These are phyloP conservation scores for Onychomys torridus DNA, from an alignment of 2,797 vertebrate species.

Conservation along the genomic window DNA sequence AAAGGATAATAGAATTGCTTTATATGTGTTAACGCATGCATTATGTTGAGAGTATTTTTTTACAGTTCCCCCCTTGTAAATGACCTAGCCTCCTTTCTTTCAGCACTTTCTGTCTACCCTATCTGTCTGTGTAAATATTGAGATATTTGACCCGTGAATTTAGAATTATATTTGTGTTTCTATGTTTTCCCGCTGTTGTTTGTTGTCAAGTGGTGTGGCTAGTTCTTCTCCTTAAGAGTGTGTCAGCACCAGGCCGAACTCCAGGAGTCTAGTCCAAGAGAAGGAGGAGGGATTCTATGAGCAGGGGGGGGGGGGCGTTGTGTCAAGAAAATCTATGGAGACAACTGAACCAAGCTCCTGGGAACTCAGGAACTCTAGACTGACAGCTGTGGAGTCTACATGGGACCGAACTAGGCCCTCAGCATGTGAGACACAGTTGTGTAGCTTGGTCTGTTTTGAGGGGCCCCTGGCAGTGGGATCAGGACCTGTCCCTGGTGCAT, in stretches of 20 bases:
- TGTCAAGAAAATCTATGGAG: too few relatives aligned
- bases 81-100: slow-evolving; percentile 32
- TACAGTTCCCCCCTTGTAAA: slow-evolving; percentile 53
- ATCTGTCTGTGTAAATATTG: slow-evolving; percentile 15
- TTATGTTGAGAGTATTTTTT: slow-evolving; percentile 55
- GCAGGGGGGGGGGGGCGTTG: too few relatives aligned
- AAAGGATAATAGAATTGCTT: slow-evolving; percentile 69
- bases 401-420: too few relatives aligned
- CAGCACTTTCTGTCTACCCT: neutral
- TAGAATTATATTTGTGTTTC: neutral
- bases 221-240: neutral
- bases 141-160: neutral
- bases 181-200: slow-evolving; percentile 20
- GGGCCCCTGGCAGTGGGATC: too few relatives aligned
- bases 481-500: too few relatives aligned
- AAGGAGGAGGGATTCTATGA: too few relatives aligned
- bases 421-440: too few relatives aligned
- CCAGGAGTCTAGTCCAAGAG: too few relatives aligned
- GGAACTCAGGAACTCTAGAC: too few relatives aligned
- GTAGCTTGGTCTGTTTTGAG: too few relatives aligned
- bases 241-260: neutral
- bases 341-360: too few relatives aligned
- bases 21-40: slow-evolving; percentile 69
- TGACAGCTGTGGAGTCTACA: too few relatives aligned
- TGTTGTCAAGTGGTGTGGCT: neutral